Evolutionary conservation across 2,797 vertebrate genomes (phyloP).

Genomic region (Onychomys arenicola): DNA sequence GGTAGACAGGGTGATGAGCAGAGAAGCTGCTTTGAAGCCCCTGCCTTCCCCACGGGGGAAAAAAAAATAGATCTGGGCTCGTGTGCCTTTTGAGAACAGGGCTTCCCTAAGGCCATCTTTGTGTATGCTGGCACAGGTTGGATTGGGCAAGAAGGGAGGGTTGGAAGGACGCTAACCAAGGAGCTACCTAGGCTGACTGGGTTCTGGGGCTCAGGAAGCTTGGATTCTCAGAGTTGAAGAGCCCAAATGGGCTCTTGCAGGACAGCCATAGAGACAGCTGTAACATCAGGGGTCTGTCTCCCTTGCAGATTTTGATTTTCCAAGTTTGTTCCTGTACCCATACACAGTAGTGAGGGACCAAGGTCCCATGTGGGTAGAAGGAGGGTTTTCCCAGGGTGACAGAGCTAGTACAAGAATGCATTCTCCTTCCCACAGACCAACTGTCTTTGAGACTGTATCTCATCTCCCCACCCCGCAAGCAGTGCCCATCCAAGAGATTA

Average conservation of each 20-base stretch:
- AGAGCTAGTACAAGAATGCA: neutral
- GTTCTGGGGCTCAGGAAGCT: neutral
- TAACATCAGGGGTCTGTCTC: neutral
- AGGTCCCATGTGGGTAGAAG: neutral
- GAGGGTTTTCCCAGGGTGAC: neutral
- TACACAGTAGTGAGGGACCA: neutral
- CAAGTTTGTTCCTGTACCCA: neutral
- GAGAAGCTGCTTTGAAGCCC: neutral
- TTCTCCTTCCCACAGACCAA: neutral
- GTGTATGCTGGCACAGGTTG: neutral
- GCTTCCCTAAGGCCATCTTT: neutral
- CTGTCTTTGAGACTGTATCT: neutral
- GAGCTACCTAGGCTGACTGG: neutral
- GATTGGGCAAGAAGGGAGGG: neutral
- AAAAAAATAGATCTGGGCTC: neutral
- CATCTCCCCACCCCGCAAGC: neutral
- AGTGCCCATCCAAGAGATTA: neutral
- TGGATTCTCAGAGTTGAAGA: neutral
- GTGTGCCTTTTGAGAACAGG: neutral
- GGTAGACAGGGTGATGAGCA: neutral
- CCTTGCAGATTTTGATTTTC: neutral
- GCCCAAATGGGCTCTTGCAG: neutral
- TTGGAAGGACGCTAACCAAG: neutral
- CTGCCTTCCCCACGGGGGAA: neutral
- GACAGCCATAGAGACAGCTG: neutral